Base-by-base conservation (phyloP, 2,113 vertebrate genomes). In the Ia io region DNA sequence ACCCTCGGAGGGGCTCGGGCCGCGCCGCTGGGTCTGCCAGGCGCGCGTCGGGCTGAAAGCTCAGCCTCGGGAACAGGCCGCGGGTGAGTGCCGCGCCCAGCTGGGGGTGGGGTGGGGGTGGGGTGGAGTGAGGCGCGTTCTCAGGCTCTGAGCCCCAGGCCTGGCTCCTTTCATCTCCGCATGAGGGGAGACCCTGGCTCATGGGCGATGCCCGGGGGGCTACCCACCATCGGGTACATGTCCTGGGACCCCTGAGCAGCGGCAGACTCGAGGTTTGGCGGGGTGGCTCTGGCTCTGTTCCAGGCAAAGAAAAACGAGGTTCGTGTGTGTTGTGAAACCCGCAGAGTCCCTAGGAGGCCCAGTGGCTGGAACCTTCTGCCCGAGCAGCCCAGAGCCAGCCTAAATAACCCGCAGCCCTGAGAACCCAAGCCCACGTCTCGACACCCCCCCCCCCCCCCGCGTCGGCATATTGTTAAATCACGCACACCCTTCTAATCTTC, bases 1-100 rank as follows among this genome's bases (percentile, higher is more conserved):
- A 96, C 90, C 94, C 94, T 95, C 76, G 63, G 95, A 80, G 97
- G 84, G 98, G 82, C 94, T 90, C 96, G 95, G 96, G n/a, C 97
- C 97, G 89, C 30, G 97, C 95, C 61, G 56, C 96, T 97, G 97
- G 87, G 97, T 96, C 97, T 98, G 98, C 97, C 98, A 98, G 98
- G 97, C 96, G 93, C 89, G 88, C 49, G n/a, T n/a, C 1, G 96
- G 96, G 98, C 96, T 89, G 97, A 98, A 97, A 98, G 97, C 35
- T 22, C 96, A 97, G 97, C 95, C 97, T 95, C 92, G 80, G 88
- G 96, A 87, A 96, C 96, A 96, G 94, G 97, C 84, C 70, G 37
- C 5, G 6, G 40, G 73, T 90, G 84, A 96, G 67, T 70, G 9
- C 16, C 12, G 14, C 25, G 56, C 78, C 80, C 53, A 9, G 14